phyloP scores from a whole-genome alignment of 2,113 vertebrate genomes.

The Pseudorectes ferrugineus region DNA sequence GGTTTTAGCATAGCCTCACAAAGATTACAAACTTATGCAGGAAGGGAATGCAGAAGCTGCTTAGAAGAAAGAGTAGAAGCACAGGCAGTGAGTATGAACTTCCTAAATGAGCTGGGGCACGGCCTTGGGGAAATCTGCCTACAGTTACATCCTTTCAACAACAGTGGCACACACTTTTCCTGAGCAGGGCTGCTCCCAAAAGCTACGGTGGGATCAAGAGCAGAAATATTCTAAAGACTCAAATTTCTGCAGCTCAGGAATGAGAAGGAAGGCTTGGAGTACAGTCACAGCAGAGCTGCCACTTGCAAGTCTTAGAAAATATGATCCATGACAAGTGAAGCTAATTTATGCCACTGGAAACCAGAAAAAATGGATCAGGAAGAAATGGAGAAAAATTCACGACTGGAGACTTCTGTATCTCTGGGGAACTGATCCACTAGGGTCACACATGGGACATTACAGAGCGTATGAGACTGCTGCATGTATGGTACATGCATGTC shows the following conservation, averaged over 20 bases:
- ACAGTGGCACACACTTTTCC: background rate
- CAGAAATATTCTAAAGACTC: background rate
- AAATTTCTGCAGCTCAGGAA: background rate
- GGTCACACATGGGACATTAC: background rate
- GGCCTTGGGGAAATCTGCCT: background rate
- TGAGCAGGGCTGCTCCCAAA: background rate
- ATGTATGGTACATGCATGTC: background rate
- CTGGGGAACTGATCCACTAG: background rate
- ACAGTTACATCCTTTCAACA: background rate
- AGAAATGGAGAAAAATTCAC: background rate
- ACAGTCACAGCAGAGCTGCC: background rate
- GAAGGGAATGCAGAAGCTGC: background rate
- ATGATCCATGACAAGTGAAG: background rate
- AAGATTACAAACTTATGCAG: background rate
- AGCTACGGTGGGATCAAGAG: background rate
- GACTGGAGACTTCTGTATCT: background rate
- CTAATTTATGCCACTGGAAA: background rate
- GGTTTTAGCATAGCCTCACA: background rate
- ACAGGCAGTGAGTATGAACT: background rate
- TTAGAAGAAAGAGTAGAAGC: background rate
- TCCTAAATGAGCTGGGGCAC: background rate
- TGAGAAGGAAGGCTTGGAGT: background rate
- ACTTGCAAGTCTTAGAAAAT: background rate
- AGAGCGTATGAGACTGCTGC: fast-evolving
- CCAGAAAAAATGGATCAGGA: background rate